Evolutionary conservation across 2,113 vertebrate genomes (phyloP), one percentile per base, ranked within the genome.

Genomic region (Polypterus senegalus): DNA sequence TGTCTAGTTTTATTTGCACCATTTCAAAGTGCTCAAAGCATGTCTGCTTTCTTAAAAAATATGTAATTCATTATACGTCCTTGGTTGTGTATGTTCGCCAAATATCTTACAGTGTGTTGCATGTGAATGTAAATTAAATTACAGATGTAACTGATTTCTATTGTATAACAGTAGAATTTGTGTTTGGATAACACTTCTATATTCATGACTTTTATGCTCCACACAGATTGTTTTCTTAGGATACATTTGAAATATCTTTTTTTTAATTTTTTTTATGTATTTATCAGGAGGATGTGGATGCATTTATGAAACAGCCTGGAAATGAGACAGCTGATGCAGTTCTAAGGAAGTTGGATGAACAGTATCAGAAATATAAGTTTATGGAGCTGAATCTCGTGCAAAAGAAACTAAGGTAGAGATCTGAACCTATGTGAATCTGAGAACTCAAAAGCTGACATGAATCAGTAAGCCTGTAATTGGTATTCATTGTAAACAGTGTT

Each of bases 351-450:
- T 67, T 97, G 74, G 94, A 99, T 66, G 96, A 99, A 60, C 95
- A 98, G 66, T 95, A 97, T 78, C 95, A 97, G 85, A 98, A 99
- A 73, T 99, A 99, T 70, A 99, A 99, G 75, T 98, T 97, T 79
- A 96, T 99, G 95, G 96, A 99, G 71, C 84, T 98, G 77, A 98
- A 98, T 73, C 90, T 99, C 81, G 85, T 83, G 62, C 94, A 99
- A 69, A 99, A 98, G 81, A 98, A 98, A 76, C 88, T 90, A 67
- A 87, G 96, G 96, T 98, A 78, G 71, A 73, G 27, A 27, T 27
- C 27, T 27, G 27, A 27, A 27, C 27, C 27, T 27, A 27, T 27
- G 27, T 27, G 27, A 27, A 27, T 27, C 2, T 27, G 27, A 27
- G 27, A 27, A 27, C 27, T 27, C 27, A 27, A 27, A 27, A 27